Evolutionary conservation across 2,797 vertebrate species (phyloP), one percentile per base, ranked within the genome.

Genomic region (Gorsachius magnificus): DNA sequence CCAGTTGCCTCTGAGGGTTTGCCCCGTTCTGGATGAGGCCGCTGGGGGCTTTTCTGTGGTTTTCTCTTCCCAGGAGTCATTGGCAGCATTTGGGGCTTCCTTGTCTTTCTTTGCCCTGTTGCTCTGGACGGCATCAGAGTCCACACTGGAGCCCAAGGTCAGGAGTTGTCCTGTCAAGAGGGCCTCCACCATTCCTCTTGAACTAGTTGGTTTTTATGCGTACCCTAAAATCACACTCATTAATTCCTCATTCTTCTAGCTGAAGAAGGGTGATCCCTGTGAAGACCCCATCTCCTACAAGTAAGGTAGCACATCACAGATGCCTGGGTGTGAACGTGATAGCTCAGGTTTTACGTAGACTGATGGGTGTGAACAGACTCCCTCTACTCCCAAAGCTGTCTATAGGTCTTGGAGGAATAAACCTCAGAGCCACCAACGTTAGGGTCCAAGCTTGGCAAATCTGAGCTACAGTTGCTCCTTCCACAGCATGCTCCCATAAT

Each of bases 401-500:
- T 26, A 0, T 15, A 11, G 8, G 6, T 65, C 63, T 48, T 10
- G 2, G 50, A 38, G 54, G 3, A 61, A n/a, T 31, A 60, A 65
- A 24, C 76, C 63, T 71, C 21, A 16, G 20, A 70, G 10, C 24
- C 43, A 16, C 33, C 69, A 31, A 4, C 0, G 0, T 50, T 4
- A 25, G 7, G 8, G 8, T n/a, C 41, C 28, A 45, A 10, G 16
- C 29, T 1, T 15, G 48, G 58, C 35, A 45, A 74, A 36, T 56
- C 25, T 38, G 41, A 80, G 71, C 68, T 31, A 8, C 16, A 19
- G 5, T 36, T 80, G 33, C 64, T 58, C 33, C 33, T 83, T 77
- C 58, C 46, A 17, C 6, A 6, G 8, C 13, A 2, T 3, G 3
- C 22, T n/a, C 15, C 4, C 26, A 3, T 2, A 2, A 7, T 38